Base-by-base conservation (phyloP, 2,888 invertebrate genomes). In the Epinotia nisella region DNA sequence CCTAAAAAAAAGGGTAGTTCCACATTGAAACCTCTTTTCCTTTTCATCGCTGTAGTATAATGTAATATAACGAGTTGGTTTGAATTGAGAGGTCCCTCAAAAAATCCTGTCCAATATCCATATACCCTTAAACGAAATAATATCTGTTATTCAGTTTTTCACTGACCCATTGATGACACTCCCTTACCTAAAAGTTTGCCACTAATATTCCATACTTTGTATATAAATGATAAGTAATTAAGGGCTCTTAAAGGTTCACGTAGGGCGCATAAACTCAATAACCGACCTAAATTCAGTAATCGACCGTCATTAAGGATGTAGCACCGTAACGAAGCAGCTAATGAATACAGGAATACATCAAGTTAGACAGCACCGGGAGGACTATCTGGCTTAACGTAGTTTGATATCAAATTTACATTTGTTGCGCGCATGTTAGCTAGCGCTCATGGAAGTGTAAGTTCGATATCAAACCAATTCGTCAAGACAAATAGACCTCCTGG, bases 181-280 rank as follows among this genome's bases (percentile, higher is more conserved):
- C 19, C 55, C 45, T n/a, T n/a, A 55, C 13, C 45, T 10, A 19
- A 41, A 61, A 71, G 60, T 66, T 61, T 35, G 39, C 68, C 67
- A 72, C 67, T 55, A 29, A 61, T 45, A 67, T 51, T 53, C 24
- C 66, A 41, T 61, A 61, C n/a, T 45, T 62, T 67, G 53, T 66
- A 49, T 60, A 15, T 15, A 55, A 56, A 13, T 56, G 55, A 61
- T 24, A 49, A 24, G 29, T 67, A 72, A 72, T 72, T 72, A 68
- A 61, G 67, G 56, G 15, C 53, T 24, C 60, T 60, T 35, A 62
- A 67, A 68, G 67, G 67, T 72, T 29, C 72, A 62, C 72, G 72
- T 72, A 72, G 61, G 67, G 17, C 72, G 45, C 72, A 56, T 72
- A 61, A 72, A 72, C 49, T 72, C 72, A 67, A 61, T 72, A 67